A percentile compares a stretch with the other conserved stretches of the same genome.
phyloP scores from a whole-genome alignment of 92 coral and sea anemone genomes.

The Epizoanthus illoricatus region DNA sequence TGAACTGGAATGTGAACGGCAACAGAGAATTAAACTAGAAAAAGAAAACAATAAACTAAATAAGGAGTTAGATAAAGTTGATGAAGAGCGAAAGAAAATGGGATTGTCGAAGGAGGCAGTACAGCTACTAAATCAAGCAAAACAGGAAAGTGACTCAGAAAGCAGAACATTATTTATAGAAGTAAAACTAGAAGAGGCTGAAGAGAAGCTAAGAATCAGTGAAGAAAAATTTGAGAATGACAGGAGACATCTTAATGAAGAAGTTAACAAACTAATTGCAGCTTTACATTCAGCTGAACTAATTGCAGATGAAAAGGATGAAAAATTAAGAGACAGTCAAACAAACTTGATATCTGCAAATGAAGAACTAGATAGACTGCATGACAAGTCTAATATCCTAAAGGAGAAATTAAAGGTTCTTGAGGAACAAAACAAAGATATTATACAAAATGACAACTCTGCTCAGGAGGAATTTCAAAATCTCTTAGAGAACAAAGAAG shows the following conservation, averaged over 20 bases:
- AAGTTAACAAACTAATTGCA: slow-evolving; percentile 46
- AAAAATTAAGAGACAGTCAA: slow-evolving; percentile 50
- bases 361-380: slow-evolving; percentile 59
- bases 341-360: slow-evolving; percentile 45
- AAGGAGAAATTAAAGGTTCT: slow-evolving; percentile 39
- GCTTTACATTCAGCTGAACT: slow-evolving; percentile 52
- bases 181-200: slow-evolving; percentile 45
- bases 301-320: slow-evolving; percentile 48
- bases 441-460: slow-evolving; percentile 34
- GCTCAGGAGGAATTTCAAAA: slow-evolving; percentile 36
- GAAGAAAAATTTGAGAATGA: slow-evolving; percentile 37
- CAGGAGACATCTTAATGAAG: slow-evolving; percentile 44
- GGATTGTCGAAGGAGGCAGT: slow-evolving; percentile 73
- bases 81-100: slow-evolving; percentile 61
- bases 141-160: slow-evolving; percentile 55
- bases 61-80: slow-evolving; percentile 54
- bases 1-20: slow-evolving; percentile 78
- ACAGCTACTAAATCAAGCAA: slow-evolving; percentile 72
- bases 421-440: slow-evolving; percentile 31
- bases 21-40: slow-evolving; percentile 66
- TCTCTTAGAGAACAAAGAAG: slow-evolving; percentile 44
- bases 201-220: slow-evolving; percentile 46
- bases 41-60: slow-evolving; percentile 65
- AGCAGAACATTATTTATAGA: slow-evolving; percentile 43
- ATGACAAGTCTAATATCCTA: slow-evolving; percentile 41